Conservation (phyloP, 2,888 invertebrate species). For the Phalera bucephala region DNA sequence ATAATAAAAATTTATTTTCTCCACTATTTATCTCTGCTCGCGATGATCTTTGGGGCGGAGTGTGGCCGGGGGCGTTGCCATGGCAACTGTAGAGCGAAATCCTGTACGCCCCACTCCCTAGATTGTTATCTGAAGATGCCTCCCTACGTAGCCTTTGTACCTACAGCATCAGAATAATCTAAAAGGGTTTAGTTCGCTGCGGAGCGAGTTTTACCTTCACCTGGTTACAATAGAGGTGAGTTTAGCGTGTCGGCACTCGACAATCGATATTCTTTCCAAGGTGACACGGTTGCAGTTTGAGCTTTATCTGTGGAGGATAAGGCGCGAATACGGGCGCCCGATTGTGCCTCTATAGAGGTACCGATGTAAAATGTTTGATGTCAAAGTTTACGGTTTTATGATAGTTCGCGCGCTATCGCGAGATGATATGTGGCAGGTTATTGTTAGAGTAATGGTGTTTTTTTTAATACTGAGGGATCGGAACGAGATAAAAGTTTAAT, state of each 20-base stretch:
- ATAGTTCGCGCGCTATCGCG: conserved; percentile 15
- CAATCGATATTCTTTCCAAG: conserved; percentile 57
- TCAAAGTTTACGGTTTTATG: conserved; percentile 22
- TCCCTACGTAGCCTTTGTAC: conserved; percentile 68
- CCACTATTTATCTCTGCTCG: conserved; percentile 64
- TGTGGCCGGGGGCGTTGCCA: conserved; percentile 70
- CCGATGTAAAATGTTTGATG: conserved; percentile 21
- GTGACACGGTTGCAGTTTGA: conserved; percentile 24
- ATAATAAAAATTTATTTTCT: conserved; percentile 77
- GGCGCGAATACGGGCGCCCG: background rate
- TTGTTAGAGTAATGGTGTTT: conserved; percentile 2
- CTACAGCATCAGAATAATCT: conserved; percentile 65
- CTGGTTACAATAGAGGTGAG: conserved; percentile 30
- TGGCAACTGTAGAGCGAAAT: conserved; percentile 66
- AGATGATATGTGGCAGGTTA: conserved; percentile 12
- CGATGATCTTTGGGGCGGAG: conserved; percentile 71
- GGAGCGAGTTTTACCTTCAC: conserved; percentile 44
- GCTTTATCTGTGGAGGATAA: background rate
- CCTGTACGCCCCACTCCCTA: conserved; percentile 72
- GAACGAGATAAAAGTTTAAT: no score
- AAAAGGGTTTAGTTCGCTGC: conserved; percentile 66
- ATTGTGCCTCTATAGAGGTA: conserved; percentile 9
- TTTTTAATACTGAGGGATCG: no score
- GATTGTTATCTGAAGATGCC: conserved; percentile 77
- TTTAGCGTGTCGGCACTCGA: conserved; percentile 20